phyloP scores from a whole-genome alignment of 92 coral and sea anemone species.

The Montipora capitata region DNA sequence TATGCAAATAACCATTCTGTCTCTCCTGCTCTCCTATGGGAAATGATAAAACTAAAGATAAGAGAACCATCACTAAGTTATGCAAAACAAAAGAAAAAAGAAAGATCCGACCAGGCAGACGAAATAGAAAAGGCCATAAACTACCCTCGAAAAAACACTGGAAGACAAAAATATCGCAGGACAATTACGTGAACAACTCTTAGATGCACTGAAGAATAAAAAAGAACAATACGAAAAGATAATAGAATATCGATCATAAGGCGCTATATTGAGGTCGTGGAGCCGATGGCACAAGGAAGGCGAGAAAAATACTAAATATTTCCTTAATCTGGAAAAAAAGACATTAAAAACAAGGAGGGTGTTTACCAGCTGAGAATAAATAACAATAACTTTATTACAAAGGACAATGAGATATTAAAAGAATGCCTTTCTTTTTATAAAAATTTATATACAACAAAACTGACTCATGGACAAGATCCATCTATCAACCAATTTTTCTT shows the following conservation, averaged over 20 bases:
- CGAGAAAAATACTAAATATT: slow-evolving; percentile 1
- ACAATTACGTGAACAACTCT: not conserved
- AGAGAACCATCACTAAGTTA: slow-evolving; percentile 15
- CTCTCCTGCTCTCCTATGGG: not conserved
- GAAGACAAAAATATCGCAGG: not conserved
- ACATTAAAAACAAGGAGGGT: too few relatives aligned
- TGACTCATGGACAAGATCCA: too few relatives aligned
- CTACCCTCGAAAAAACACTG: too few relatives aligned
- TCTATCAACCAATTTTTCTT: too few relatives aligned
- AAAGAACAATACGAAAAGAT: slow-evolving; percentile 2
- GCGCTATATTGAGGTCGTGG: not conserved
- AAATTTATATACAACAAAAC: too few relatives aligned
- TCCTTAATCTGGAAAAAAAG: not conserved
- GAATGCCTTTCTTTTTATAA: too few relatives aligned
- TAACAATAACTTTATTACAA: too few relatives aligned
- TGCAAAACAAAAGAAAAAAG: not conserved
- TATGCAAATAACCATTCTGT: not conserved
- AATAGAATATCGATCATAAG: not conserved
- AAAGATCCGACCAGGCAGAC: not conserved
- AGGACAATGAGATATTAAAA: too few relatives aligned
- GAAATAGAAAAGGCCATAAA: not conserved
- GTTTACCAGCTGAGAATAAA: too few relatives aligned
- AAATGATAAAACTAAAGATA: not conserved
- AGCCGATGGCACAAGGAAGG: slow-evolving; percentile 5
- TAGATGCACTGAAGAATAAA: not conserved